Conservation (phyloP, 2,113 vertebrate genomes). For the Alaudala cheleensis region DNA sequence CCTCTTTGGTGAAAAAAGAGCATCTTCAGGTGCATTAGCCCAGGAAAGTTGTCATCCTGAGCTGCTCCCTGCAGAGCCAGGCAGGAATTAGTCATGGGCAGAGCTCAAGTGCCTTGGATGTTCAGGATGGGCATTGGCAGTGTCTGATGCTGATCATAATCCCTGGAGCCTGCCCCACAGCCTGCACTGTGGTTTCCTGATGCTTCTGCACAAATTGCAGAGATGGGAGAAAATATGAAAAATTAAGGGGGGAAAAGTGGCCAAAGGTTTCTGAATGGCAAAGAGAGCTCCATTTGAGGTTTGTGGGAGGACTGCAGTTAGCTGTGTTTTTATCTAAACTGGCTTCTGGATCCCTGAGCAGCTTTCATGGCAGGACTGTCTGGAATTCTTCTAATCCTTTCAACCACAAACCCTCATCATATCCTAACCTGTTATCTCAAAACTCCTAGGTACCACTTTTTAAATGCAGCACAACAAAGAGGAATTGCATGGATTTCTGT, state of each 20-base stretch:
- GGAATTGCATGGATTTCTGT: not conserved
- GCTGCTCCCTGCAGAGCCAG: not conserved
- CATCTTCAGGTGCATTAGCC: not conserved
- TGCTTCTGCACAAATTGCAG: not conserved
- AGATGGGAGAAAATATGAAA: not conserved
- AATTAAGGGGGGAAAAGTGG: not conserved
- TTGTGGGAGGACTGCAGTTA: not conserved
- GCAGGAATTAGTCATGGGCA: not conserved
- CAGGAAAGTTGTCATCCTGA: not conserved
- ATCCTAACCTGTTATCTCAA: not conserved
- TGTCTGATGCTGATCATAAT: not conserved
- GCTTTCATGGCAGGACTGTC: not conserved
- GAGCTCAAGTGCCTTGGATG: not conserved
- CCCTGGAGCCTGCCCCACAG: not conserved
- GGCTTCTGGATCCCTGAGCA: not conserved
- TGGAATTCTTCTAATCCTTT: not conserved
- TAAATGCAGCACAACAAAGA: not conserved
- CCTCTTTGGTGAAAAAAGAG: not conserved
- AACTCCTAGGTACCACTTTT: not conserved
- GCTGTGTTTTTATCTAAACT: not conserved
- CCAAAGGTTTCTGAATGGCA: not conserved
- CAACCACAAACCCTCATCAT: not conserved
- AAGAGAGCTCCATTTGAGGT: not conserved
- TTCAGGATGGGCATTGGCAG: not conserved
- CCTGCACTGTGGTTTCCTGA: not conserved